phyloP scores from a whole-genome alignment of 2,113 vertebrate genomes.

The Rissa tridactyla region DNA sequence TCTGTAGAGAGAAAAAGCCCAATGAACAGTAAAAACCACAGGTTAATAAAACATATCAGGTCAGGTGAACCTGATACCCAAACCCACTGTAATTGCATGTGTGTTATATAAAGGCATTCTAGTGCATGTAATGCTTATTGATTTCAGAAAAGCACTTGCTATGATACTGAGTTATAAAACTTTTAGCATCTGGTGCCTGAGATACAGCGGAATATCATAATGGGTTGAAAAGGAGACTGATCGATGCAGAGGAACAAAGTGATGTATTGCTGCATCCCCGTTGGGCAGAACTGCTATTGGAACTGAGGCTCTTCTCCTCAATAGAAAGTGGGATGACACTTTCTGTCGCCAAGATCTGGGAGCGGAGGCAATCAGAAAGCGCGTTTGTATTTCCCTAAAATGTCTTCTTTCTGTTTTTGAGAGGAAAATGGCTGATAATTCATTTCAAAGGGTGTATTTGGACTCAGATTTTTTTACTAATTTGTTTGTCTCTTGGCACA shows the following conservation, averaged over 20 bases:
- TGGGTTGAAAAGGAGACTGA: background rate
- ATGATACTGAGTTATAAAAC: background rate
- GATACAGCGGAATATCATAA: background rate
- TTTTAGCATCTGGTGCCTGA: background rate
- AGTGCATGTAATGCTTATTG: background rate
- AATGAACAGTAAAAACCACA: background rate
- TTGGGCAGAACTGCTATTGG: background rate
- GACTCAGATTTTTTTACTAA: background rate
- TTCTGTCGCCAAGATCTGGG: background rate
- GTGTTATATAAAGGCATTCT: background rate
- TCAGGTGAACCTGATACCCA: background rate
- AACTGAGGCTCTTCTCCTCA: background rate
- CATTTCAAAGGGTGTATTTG: background rate
- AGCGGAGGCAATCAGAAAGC: background rate
- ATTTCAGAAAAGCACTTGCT: constrained; percentile 11
- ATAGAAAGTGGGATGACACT: background rate
- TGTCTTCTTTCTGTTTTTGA: background rate
- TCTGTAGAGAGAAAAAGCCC: background rate
- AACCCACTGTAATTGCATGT: background rate
- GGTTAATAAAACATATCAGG: background rate
- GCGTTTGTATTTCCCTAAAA: background rate
- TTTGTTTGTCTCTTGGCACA: background rate
- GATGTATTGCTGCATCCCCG: background rate
- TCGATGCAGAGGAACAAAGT: background rate
- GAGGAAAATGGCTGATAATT: background rate